Base-by-base conservation (phyloP, 2,888 invertebrate species). In the Melitaea athalia region DNA sequence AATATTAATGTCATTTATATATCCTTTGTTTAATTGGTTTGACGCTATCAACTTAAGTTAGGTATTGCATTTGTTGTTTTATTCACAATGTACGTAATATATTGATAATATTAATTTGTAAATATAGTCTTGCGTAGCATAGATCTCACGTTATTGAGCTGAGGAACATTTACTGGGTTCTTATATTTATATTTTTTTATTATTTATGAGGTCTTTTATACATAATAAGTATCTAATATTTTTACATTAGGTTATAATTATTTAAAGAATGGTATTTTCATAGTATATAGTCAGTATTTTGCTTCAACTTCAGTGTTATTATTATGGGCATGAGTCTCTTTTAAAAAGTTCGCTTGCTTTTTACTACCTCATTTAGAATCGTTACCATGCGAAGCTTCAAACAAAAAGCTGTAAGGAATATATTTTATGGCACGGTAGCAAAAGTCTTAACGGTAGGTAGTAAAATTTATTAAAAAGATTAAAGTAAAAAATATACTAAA, bases 11-110 rank as follows among this genome's bases (percentile, higher is more conserved):
- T 33, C 49, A 59, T 55, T 14, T 61, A 55, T 67, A 64, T 61
- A 61, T 52, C 43, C 12, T 60, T 59, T 59, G 64, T 69, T 60
- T 66, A 62, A 70, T 71, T 75, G 77, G 72, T 72, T 70, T 76
- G 75, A 76, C 75, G 76, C 77, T 77, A 75, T 76, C 75, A 73
- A 63, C 65, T 45, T 49, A n/a, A 59, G 43, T 64, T 67, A 67
- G 47, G 62, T 57, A 57, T 57, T 57, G 57, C 57, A 57, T 57
- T 57, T 10, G 8, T 57, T 57, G 38, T 15, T 5, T 57, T 15
- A 57, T 42, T 57, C 10, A 57, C 42, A 57, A 11, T 42, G 14
- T 42, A n/a, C 57, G 38, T 57, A 57, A 42, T 57, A 42, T 5
- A n/a, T 57, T 42, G 57, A 57, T 57, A 57, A 57, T 42, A 38